Base-by-base conservation (phyloP, 2,113 vertebrate species). In the Neotoma lepida region DNA sequence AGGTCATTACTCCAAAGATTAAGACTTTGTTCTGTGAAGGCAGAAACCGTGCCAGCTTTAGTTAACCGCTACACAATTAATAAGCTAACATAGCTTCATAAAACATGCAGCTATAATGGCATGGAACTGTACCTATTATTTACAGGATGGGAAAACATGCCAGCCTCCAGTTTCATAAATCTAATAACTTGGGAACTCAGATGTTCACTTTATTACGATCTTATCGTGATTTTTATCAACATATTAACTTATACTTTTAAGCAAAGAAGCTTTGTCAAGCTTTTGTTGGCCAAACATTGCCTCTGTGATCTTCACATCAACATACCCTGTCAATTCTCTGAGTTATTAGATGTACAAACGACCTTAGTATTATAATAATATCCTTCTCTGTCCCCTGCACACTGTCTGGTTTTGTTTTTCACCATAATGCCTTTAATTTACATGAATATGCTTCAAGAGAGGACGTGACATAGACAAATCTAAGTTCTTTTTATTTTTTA, bases 11-110 rank as follows among this genome's bases (percentile, higher is more conserved):
- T 77, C 73, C 30, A 76, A 85, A 89, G 56, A 84, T 76, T 35
- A 84, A 76, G 85, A 92, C 71, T 68, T 61, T 91, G 74, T 66
- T 56, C 46, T 33, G 30, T 61, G 86, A 85, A 88, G 41, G 35
- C 68, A 85, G 77, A 70, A 88, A 84, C 5, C 13, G 56, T 58
- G 61, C 41, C 49, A 44, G 51, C 41, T 84, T 84, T 70, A 74
- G 54, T 87, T 81, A 80, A 66, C 56, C 56, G 51, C 76, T 58
- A 41, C 58, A 91, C 30, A 82, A 68, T 76, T 58, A 92, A 66
- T 46, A 66, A 63, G 33, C 35, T 88, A 76, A n/a, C 66, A 64
- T 26, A 58, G 49, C 18, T 66, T 88, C 49, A 56, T 58, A 76
- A 49, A 76, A 76, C 24, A 35, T 61, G 39, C 10, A 88, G 66